Evolutionary conservation across 2,113 vertebrate genomes (phyloP).

Genomic region (Sterna hirundo): DNA sequence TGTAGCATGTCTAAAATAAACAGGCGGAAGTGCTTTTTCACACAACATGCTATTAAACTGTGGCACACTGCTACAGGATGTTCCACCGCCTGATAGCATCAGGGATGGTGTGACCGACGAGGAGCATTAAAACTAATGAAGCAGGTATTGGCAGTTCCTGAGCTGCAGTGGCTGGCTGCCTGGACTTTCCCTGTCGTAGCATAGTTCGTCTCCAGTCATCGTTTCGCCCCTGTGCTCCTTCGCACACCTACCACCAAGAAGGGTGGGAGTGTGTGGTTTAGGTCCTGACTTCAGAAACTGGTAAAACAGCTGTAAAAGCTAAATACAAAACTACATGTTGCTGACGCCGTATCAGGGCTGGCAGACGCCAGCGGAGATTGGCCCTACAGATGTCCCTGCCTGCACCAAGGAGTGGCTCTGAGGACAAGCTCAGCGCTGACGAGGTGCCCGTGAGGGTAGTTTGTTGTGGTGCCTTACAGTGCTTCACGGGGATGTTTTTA

Average conservation of each 20-base stretch:
- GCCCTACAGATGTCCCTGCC: background rate
- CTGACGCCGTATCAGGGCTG: background rate
- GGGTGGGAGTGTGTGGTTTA: background rate
- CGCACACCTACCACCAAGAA: accelerated
- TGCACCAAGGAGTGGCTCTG: background rate
- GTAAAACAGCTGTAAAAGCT: background rate
- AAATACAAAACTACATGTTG: accelerated
- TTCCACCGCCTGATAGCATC: background rate
- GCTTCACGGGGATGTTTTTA: background rate
- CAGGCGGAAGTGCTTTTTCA: background rate
- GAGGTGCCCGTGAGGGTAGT: accelerated
- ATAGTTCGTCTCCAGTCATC: accelerated
- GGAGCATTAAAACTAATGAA: background rate
- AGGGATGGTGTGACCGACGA: accelerated
- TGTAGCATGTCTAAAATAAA: constrained; percentile 28
- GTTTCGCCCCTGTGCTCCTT: background rate
- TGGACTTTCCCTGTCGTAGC: background rate
- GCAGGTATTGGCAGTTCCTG: background rate
- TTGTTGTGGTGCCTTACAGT: background rate
- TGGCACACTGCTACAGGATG: background rate
- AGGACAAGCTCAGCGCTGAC: accelerated
- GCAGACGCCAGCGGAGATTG: accelerated
- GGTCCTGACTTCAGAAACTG: background rate
- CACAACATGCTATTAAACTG: background rate
- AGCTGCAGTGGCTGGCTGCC: background rate